Evolutionary conservation across 1,140 invertebrate genomes (phyloP).

Genomic region (Drosophila carrolli): DNA sequence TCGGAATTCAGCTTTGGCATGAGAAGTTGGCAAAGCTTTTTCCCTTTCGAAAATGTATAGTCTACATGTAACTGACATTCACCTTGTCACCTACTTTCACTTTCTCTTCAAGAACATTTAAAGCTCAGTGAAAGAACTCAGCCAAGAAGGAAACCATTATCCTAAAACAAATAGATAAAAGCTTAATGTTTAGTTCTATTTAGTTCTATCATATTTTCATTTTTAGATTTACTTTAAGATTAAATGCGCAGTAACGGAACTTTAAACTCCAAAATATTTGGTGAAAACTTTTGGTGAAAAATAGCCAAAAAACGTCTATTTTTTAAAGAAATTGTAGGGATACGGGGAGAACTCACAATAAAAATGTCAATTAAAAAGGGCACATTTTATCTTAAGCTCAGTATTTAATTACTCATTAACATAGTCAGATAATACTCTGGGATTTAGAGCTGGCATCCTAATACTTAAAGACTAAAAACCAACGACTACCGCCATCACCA

Average conservation of each 20-base stretch:
- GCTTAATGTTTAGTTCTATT: neutral
- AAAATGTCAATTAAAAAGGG: no score
- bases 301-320: no score
- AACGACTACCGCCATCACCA: constrained; percentile 36
- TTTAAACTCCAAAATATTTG: no score
- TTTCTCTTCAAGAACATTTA: neutral
- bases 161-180: neutral
- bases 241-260: no score
- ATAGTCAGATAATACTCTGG: constrained; percentile 5
- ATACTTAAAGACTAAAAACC: constrained; percentile 13
- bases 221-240: no score
- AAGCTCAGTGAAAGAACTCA: neutral
- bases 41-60: neutral
- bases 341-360: no score
- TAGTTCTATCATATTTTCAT: neutral
- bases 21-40: constrained; percentile 27
- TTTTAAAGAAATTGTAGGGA: no score
- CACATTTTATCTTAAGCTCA: constrained; percentile 4
- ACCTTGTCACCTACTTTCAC: no score
- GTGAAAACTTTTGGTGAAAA: no score
- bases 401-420: constrained; percentile 20
- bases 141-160: neutral
- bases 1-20: neutral
- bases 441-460: neutral
- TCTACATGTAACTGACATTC: neutral